phyloP scores from a whole-genome alignment of 2,888 invertebrate genomes.

The Boloria selene region DNA sequence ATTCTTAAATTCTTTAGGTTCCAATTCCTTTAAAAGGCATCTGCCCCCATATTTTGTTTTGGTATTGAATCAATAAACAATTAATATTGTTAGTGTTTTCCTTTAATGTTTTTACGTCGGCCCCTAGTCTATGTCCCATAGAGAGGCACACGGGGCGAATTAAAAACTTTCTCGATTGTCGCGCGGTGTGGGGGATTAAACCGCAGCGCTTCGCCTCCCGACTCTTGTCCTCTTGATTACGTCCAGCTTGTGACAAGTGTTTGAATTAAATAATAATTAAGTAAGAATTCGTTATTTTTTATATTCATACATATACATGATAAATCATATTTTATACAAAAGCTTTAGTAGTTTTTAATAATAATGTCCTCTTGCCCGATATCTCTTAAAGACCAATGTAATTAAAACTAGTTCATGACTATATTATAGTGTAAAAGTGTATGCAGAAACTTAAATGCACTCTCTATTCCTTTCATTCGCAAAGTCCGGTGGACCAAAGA shows the following conservation, averaged over 20 bases:
- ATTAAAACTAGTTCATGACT: too few species aligned
- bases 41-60: too few species aligned
- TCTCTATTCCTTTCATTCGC: too few species aligned
- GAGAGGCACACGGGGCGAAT: conserved; percentile 47
- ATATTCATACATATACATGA: not conserved
- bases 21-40: too few species aligned
- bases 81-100: too few species aligned
- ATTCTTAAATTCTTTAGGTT: too few species aligned
- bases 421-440: too few species aligned
- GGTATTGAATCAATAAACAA: too few species aligned
- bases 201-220: conserved; percentile 25
- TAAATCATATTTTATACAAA: not conserved
- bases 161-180: conserved; percentile 51
- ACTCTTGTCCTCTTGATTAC: conserved; percentile 23
- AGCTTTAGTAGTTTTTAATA: not conserved
- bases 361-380: too few species aligned
- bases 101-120: not conserved
- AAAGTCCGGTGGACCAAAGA: too few species aligned
- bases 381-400: too few species aligned
- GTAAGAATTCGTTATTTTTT: not conserved
- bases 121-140: conserved; percentile 14
- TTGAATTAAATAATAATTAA: not conserved
- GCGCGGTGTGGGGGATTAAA: conserved; percentile 24
- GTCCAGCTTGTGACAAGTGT: conserved; percentile 12
- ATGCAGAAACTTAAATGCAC: too few species aligned